Conservation (phyloP, 2,888 invertebrate genomes). For the Lithophane socia region DNA sequence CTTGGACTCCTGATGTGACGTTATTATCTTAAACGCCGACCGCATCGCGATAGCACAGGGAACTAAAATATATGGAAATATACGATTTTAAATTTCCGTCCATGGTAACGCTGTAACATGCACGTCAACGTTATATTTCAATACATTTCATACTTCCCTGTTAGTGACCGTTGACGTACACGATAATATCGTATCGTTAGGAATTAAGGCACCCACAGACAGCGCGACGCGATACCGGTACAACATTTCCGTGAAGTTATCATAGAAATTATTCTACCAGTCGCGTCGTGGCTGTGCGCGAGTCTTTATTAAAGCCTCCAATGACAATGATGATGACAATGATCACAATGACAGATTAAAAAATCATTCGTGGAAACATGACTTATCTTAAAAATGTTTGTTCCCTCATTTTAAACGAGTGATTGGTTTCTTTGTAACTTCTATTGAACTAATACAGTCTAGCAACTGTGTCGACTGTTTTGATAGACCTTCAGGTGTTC, state of each 20-base stretch:
- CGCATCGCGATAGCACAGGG: neutral
- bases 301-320: neutral
- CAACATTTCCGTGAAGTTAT: too few species aligned
- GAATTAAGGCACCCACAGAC: neutral
- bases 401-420: neutral
- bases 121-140: neutral
- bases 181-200: neutral
- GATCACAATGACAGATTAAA: neutral
- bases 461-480: too few species aligned
- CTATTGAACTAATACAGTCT: neutral
- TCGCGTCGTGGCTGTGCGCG: too few species aligned
- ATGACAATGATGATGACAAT: too few species aligned
- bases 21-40: too few species aligned
- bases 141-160: neutral
- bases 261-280: too few species aligned
- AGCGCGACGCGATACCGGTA: too few species aligned
- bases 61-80: neutral
- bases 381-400: neutral
- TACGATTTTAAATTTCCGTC: too few species aligned
- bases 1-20: neutral
- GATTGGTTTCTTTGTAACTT: neutral
- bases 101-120: too few species aligned
- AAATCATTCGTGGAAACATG: neutral
- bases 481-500: neutral
- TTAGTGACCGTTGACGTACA: neutral